These are phyloP conservation scores for Pteronotus mesoamericanus DNA, from an alignment of 2,797 vertebrate genomes.

Conservation along the genomic window DNA sequence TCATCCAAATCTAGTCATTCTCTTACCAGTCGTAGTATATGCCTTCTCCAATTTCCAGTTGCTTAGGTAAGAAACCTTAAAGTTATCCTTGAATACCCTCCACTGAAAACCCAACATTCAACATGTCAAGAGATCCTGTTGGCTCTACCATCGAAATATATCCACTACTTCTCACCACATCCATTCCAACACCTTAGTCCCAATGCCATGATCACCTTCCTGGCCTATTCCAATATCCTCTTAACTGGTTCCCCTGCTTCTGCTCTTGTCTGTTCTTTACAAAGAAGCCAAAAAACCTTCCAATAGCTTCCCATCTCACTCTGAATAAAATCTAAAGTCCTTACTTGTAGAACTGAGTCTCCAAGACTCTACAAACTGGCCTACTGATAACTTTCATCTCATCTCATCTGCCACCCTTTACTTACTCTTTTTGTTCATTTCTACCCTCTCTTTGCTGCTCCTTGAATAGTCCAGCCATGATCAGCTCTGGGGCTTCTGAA, in stretches of 20 bases:
- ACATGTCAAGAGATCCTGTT: not conserved
- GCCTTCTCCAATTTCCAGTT: not conserved
- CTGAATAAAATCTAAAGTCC: not conserved
- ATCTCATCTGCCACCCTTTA: not conserved
- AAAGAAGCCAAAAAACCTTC: not conserved
- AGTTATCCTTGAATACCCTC: not conserved
- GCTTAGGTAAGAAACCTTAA: not conserved
- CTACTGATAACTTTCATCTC: not conserved
- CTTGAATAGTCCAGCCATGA: not conserved
- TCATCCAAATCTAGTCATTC: not conserved
- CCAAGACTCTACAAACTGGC: not conserved
- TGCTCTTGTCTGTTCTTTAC: not conserved
- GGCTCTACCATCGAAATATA: not conserved
- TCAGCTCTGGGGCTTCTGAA: not conserved
- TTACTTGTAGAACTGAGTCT: not conserved
- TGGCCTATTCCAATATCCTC: not conserved
- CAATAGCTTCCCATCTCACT: not conserved
- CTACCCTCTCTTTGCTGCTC: not conserved
- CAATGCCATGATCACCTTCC: not conserved
- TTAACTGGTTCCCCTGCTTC: not conserved
- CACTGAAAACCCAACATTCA: not conserved
- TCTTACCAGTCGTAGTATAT: not conserved
- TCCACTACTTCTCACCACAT: not conserved
- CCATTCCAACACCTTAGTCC: not conserved
- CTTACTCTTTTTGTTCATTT: not conserved